A percentile compares a stretch with the other conserved stretches of the same genome.
These are phyloP conservation scores for Seriola aureovittata DNA, from an alignment of 2,113 vertebrate genomes.

Conservation along the genomic window DNA sequence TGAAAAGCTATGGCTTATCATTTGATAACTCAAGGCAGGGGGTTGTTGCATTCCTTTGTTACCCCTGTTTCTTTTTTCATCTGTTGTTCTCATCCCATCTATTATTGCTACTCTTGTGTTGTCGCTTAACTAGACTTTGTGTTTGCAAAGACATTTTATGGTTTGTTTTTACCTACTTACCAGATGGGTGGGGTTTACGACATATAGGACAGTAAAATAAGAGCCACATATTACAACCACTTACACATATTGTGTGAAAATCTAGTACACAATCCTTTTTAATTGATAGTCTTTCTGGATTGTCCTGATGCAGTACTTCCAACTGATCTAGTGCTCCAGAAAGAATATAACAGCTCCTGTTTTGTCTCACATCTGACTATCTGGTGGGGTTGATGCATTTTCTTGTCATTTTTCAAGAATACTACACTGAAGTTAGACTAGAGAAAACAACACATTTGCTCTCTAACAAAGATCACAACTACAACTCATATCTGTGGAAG, in stretches of 20 bases:
- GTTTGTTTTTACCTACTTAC: slow-evolving; percentile 34
- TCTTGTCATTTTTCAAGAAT: slow-evolving; percentile 22
- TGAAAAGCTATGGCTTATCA: slow-evolving; percentile 61
- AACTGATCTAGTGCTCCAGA: slow-evolving; percentile 28
- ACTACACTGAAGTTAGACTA: slow-evolving; percentile 36
- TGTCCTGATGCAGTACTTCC: slow-evolving; percentile 27
- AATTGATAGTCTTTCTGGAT: slow-evolving; percentile 32
- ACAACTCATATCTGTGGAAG: slow-evolving; percentile 33
- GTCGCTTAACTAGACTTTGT: slow-evolving; percentile 29
- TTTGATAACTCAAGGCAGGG: slow-evolving; percentile 46
- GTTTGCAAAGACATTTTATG: slow-evolving; percentile 36
- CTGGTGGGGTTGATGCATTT: slow-evolving; percentile 28
- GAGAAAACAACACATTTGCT: slow-evolving; percentile 43
- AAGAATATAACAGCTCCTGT: slow-evolving; percentile 22
- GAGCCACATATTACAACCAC: slow-evolving; percentile 13
- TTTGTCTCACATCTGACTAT: slow-evolving; percentile 20
- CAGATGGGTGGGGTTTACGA: slow-evolving; percentile 1
- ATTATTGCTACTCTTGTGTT: slow-evolving; percentile 47
- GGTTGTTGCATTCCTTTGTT: slow-evolving; percentile 28
- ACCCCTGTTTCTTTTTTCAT: slow-evolving; percentile 6
- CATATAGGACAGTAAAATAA: slow-evolving; percentile 4
- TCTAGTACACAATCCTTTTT: slow-evolving; percentile 10
- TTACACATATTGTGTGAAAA: slow-evolving; percentile 27
- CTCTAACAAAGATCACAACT: slow-evolving; percentile 58
- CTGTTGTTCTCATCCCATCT: slow-evolving; percentile 24